phyloP scores from a whole-genome alignment of 2,797 vertebrate genomes.

The Danio albolineatus region DNA sequence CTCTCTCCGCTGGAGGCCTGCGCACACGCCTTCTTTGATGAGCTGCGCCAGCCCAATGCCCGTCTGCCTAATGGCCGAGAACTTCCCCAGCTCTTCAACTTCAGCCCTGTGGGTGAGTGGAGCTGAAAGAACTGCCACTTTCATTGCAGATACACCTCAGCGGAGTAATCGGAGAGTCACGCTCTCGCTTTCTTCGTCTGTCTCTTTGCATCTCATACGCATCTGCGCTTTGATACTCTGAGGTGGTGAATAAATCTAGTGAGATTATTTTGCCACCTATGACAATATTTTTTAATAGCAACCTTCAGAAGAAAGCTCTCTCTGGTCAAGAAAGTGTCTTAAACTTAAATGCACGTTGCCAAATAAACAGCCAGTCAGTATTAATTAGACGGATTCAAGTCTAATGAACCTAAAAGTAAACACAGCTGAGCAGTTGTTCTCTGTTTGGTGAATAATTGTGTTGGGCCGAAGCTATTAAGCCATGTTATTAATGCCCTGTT shows the following conservation, averaged over 20 bases:
- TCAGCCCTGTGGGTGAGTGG: conserved; percentile 90
- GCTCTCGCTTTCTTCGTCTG: neutral
- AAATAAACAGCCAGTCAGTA: neutral
- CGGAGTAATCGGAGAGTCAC: neutral
- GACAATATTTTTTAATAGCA: neutral
- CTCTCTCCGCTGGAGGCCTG: conserved; percentile 93
- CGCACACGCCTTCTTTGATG: conserved; percentile 91
- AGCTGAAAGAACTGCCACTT: neutral
- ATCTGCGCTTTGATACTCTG: neutral
- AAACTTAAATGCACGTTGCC: neutral
- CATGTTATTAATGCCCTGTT: too few species aligned
- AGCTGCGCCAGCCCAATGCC: conserved; percentile 87
- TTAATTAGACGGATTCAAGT: conserved; percentile 2
- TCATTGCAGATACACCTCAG: neutral
- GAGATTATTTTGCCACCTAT: neutral
- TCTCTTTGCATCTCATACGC: neutral
- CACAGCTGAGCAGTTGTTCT: neutral
- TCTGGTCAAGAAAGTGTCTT: neutral
- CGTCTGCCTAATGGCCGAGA: conserved; percentile 91
- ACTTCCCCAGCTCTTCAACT: conserved; percentile 92
- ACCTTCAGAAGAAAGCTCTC: neutral
- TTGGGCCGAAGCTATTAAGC: neutral
- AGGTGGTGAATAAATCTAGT: neutral
- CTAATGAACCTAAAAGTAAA: conserved; percentile 15
- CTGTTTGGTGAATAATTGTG: neutral